A percentile compares a stretch with the other conserved stretches of the same genome.
Evolutionary conservation across 1,140 invertebrate species (phyloP).

Genomic region (Drosophila eugracilis): DNA sequence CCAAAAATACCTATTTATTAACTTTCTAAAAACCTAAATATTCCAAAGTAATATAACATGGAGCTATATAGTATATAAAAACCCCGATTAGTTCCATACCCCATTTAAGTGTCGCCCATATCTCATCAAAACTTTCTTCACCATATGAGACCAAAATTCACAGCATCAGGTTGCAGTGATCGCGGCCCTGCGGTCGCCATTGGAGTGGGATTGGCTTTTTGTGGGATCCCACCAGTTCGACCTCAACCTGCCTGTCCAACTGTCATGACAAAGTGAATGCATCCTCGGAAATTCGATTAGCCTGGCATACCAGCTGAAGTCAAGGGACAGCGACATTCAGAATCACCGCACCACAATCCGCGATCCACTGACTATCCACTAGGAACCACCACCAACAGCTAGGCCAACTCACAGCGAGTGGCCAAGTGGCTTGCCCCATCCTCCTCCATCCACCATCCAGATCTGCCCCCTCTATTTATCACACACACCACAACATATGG

Average conservation of each 20-base stretch:
- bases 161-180: slow-evolving; percentile 17
- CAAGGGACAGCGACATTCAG: slow-evolving; percentile 76
- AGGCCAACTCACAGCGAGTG: slow-evolving; percentile 57
- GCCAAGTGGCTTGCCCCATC: slow-evolving; percentile 12
- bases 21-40: too few species aligned
- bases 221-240: slow-evolving; percentile 45
- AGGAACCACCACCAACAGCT: slow-evolving; percentile 44
- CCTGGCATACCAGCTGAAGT: slow-evolving; percentile 49
- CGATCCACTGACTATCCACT: slow-evolving; percentile 10
- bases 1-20: too few species aligned
- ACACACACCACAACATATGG: slow-evolving; percentile 44
- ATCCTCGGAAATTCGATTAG: slow-evolving; percentile 56
- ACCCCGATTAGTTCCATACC: not conserved
- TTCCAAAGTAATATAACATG: too few species aligned
- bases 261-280: slow-evolving; percentile 57
- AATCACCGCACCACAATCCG: slow-evolving; percentile 35
- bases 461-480: slow-evolving; percentile 44
- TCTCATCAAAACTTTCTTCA: slow-evolving; percentile 10
- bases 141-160: slow-evolving; percentile 17
- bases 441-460: not conserved
- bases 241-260: slow-evolving; percentile 49
- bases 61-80: too few species aligned
- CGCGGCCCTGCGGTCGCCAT: slow-evolving; percentile 20
- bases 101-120: not conserved
- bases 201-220: slow-evolving; percentile 22